Conservation (phyloP, 2,113 vertebrate species). For the Pholis gunnellus region DNA sequence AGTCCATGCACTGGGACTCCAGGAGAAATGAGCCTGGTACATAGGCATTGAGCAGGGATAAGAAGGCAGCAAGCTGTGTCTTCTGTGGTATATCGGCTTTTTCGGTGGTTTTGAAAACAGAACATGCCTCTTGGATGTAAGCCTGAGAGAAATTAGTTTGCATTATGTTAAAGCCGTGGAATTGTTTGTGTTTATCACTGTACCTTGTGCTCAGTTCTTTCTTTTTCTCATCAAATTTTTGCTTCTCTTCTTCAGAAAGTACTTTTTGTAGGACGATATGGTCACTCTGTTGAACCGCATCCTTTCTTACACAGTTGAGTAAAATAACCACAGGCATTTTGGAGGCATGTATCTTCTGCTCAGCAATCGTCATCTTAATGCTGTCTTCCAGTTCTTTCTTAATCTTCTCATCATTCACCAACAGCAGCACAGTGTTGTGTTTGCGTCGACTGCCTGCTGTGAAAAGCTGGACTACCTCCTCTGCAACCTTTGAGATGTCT, state of each 20-base stretch:
- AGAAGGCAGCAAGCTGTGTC: constrained; percentile 44
- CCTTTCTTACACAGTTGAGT: constrained; percentile 43
- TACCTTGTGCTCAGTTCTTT: background rate
- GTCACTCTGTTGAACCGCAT: background rate
- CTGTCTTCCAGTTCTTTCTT: constrained; percentile 9
- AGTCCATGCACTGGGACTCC: constrained; percentile 45
- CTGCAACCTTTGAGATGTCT: constrained; percentile 12
- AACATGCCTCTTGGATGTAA: background rate
- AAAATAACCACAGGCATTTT: constrained; percentile 39
- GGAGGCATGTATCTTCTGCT: background rate
- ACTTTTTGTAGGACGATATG: background rate
- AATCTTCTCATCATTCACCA: constrained; percentile 39
- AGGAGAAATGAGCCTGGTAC: constrained; percentile 56
- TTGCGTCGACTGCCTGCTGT: constrained; percentile 11
- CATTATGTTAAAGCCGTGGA: constrained; percentile 69
- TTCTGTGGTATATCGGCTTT: background rate
- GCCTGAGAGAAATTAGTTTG: constrained; percentile 12
- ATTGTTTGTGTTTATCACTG: background rate
- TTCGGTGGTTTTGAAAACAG: fast-evolving
- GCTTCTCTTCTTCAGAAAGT: background rate
- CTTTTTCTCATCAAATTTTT: constrained; percentile 8
- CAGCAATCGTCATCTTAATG: background rate
- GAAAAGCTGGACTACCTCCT: constrained; percentile 57
- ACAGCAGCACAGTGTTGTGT: constrained; percentile 65
- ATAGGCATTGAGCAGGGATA: constrained; percentile 53